Conservation (phyloP, 1,140 invertebrate species). For the Drosophila athabasca region DNA sequence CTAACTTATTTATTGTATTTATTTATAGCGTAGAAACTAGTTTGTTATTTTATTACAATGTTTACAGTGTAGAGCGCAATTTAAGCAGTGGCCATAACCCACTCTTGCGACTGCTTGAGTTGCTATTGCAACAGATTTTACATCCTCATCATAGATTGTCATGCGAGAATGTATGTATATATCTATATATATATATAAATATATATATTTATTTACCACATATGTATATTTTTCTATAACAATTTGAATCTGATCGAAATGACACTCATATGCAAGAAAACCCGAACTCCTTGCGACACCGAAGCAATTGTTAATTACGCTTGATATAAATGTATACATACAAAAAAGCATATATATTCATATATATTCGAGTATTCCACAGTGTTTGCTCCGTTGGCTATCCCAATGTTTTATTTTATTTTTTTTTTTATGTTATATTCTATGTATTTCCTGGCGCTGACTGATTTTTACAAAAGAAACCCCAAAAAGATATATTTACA, state of each 20-base stretch:
- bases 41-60: conserved; percentile 80
- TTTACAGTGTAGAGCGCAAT: conserved; percentile 40
- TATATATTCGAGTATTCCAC: conserved; percentile 35
- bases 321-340: conserved; percentile 66
- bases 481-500: conserved; percentile 40
- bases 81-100: conserved; percentile 30
- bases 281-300: conserved; percentile 53
- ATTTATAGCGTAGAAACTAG: conserved; percentile 70
- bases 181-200: conserved; percentile 7
- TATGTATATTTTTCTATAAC: conserved; percentile 73
- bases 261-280: conserved; percentile 57
- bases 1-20: conserved; percentile 77
- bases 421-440: conserved; percentile 42
- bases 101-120: conserved; percentile 20
- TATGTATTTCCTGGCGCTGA: conserved; percentile 46
- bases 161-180: neutral
- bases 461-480: conserved; percentile 52
- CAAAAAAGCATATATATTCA: conserved; percentile 26
- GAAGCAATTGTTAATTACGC: conserved; percentile 75
- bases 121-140: conserved; percentile 41
- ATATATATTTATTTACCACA: conserved; percentile 57
- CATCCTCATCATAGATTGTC: conserved; percentile 34
- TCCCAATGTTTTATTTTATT: conserved; percentile 48
- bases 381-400: conserved; percentile 24
- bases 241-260: conserved; percentile 69